Conservation (phyloP, 2,888 invertebrate species). For the Augiades crinisus region DNA sequence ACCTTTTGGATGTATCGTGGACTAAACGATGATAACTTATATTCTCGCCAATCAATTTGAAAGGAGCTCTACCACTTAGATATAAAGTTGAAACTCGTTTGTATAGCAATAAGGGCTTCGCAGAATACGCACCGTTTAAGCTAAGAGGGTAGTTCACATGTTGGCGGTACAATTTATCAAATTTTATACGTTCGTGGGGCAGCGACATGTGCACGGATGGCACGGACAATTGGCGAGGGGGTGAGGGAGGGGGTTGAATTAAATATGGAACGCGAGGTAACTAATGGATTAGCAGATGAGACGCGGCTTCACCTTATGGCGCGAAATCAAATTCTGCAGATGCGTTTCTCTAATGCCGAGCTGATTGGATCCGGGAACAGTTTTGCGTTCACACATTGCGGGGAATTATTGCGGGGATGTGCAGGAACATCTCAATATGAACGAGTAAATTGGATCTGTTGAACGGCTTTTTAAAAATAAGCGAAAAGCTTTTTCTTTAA, state of each 20-base stretch:
- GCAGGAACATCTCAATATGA: conserved; percentile 3
- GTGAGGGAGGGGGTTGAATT: conserved; percentile 48
- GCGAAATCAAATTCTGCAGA: conserved; percentile 61
- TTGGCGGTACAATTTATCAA: conserved; percentile 79
- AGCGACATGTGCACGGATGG: conserved; percentile 74
- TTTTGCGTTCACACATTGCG: conserved; percentile 6
- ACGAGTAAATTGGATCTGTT: neutral
- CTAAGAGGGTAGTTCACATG: conserved; percentile 80
- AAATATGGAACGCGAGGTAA: conserved; percentile 71
- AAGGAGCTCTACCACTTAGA: conserved; percentile 31
- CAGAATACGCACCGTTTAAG: conserved; percentile 65
- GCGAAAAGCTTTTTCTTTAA: too few relatives aligned
- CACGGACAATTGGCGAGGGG: conserved; percentile 62
- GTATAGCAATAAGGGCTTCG: conserved; percentile 33
- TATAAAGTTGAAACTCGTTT: conserved; percentile 39
- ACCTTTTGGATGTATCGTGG: conserved; percentile 39
- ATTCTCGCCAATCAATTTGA: conserved; percentile 34
- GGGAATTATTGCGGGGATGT: neutral
- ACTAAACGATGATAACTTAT: conserved; percentile 66
- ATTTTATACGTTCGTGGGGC: conserved; percentile 72
- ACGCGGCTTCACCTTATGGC: conserved; percentile 62
- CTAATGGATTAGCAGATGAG: conserved; percentile 76
- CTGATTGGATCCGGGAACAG: conserved; percentile 49
- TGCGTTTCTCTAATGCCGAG: conserved; percentile 46
- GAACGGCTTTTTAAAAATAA: neutral